Evolutionary conservation across 1,140 invertebrate species (phyloP), one percentile per base, ranked within the genome.

Genomic region (Drosophila varians): DNA sequence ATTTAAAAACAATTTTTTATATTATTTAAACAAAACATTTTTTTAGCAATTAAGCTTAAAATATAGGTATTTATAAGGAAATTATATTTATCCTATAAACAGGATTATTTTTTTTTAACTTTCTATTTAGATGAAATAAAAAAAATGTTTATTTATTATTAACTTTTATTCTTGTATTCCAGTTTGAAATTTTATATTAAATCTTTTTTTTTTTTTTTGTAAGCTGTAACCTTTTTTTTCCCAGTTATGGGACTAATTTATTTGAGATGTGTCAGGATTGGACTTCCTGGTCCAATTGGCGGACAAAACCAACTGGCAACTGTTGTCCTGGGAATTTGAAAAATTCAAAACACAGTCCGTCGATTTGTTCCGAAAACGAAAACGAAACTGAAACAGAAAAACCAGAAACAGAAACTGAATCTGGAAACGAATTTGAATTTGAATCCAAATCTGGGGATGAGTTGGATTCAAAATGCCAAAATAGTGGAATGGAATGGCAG

Each of bases 261-360:
- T 54, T 56, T 68, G 25, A 61, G 51, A 56, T 60, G 38, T 9
- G 16, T 2, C 5, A 46, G 16, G n/a, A 46, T 45, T 40, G 40
- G 18, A 16, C 36, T 49, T 3, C 14, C 28, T 1, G 1, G 26
- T 1, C 3, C 26, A 18, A 21, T 25, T 16, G 11, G 31, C 4
- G 21, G 28, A 9, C n/a, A 11, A 5, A 11, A n/a, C 34, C 1
- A 12, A 38, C 45, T 38, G 2, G n/a, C n/a, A n/a, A 12, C 23
- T 21, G 36, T 16, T 53, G 36, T 53, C 12, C 19, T 12, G 40
- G 54, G 25, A 42, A 21, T 56, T 47, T 56, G 25, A 77, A 54
- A 51, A 47, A 54, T 58, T 74, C 34, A 43, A 70, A 54, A 55
- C 48, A 74, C 54, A 69, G 66, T 57, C 64, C 61, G 58, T 48